phyloP scores from a whole-genome alignment of 2,888 invertebrate species.

The Nysson spinosus region DNA sequence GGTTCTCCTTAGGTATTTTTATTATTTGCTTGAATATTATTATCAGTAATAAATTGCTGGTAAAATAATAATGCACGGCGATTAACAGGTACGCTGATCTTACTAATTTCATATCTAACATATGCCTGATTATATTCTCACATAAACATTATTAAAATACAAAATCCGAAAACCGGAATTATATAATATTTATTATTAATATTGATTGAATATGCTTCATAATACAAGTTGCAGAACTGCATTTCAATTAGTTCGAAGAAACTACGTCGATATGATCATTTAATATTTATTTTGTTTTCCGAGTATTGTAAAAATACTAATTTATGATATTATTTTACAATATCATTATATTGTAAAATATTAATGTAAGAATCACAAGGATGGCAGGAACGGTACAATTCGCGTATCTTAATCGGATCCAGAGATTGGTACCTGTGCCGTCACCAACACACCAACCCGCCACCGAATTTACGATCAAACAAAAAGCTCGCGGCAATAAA shows the following conservation, averaged over 20 bases:
- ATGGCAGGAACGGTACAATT: not conserved
- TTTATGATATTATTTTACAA: too few species aligned
- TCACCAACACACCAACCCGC: conserved; percentile 43
- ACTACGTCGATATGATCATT: too few species aligned
- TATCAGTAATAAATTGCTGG: conserved; percentile 42
- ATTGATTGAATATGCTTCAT: too few species aligned
- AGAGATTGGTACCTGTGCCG: conserved; percentile 22
- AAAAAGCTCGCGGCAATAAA: conserved; percentile 71
- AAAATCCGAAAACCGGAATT: too few species aligned
- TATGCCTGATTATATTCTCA: too few species aligned
- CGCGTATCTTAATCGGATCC: not conserved
- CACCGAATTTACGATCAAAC: conserved; percentile 74
- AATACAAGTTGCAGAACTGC: too few species aligned
- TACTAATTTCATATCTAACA: not conserved
- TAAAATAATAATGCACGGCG: conserved; percentile 35
- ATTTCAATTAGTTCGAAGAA: too few species aligned
- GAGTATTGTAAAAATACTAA: too few species aligned
- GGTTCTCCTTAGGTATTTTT: conserved; percentile 28
- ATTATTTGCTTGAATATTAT: conserved; percentile 43
- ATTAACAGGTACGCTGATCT: conserved; percentile 20
- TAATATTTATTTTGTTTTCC: too few species aligned
- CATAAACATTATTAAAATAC: too few species aligned
- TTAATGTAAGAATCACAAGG: not conserved
- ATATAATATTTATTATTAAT: too few species aligned
- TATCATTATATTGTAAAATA: too few species aligned